Evolutionary conservation across 2,113 vertebrate genomes (phyloP).

Genomic region (Rousettus leschenaultii): DNA sequence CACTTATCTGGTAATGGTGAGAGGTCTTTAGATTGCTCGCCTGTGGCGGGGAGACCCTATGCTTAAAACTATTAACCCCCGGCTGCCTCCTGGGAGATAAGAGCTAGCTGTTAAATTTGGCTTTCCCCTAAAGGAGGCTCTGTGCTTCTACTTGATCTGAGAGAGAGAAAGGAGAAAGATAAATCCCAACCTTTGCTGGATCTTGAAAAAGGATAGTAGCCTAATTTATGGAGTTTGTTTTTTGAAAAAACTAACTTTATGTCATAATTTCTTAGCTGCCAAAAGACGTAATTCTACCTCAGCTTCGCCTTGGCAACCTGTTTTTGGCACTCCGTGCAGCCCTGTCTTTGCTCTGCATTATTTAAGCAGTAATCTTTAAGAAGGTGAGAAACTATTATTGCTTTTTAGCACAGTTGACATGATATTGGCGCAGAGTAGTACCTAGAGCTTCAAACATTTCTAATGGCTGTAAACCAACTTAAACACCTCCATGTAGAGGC

Average conservation of each 20-base stretch:
- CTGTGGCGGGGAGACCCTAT: conserved; percentile 20
- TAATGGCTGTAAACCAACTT: conserved; percentile 80
- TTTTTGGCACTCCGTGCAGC: conserved; percentile 60
- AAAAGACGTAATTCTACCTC: conserved; percentile 73
- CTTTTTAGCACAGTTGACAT: conserved; percentile 78
- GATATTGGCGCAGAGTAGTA: conserved; percentile 61
- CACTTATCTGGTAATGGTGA: conserved; percentile 6
- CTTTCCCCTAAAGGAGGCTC: conserved; percentile 13
- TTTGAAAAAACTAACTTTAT: conserved; percentile 60
- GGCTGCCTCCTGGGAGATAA: conserved; percentile 5
- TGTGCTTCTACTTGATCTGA: conserved; percentile 18
- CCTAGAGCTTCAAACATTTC: conserved; percentile 77
- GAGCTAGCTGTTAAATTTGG: conserved; percentile 33
- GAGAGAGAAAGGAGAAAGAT: conserved; percentile 32
- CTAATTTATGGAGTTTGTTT: conserved; percentile 70
- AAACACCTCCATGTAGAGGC: conserved; percentile 78
- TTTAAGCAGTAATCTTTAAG: conserved; percentile 79
- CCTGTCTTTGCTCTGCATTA: conserved; percentile 66
- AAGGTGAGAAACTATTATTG: conserved; percentile 82
- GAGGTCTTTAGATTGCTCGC: neutral
- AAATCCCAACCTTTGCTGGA: neutral
- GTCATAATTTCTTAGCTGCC: conserved; percentile 74
- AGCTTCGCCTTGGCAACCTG: conserved; percentile 69
- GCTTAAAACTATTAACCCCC: conserved; percentile 11
- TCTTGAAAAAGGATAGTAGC: conserved; percentile 68